Evolutionary conservation across 2,888 invertebrate species (phyloP), one percentile per base, ranked within the genome.

Genomic region (Watsonalla cultraria): DNA sequence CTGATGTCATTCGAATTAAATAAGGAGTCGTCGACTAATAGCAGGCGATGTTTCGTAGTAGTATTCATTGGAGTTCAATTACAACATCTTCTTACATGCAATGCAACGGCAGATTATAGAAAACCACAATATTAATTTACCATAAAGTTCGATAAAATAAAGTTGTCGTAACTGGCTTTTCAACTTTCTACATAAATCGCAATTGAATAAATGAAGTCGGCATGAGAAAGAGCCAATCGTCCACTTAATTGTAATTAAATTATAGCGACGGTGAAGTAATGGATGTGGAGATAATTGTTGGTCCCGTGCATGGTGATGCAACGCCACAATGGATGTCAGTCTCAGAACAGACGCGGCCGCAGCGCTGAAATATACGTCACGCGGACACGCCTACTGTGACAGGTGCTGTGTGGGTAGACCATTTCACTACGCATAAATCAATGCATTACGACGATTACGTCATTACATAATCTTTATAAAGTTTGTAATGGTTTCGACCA

Each of bases 231-330:
- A 60, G 53, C 55, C 64, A 71, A 70, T 70, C 61, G 62, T 59
- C 58, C 67, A 62, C 61, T 69, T 64, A 64, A 67, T 68, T 66
- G 64, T 75, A 77, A 78, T 79, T 68, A 70, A 79, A 79, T 76
- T 70, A 76, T 76, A 72, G 67, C 51, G 62, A 67, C 64, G 66
- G 72, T 69, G 65, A 66, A 69, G 64, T 71, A 76, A 74, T 75
- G 65, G 66, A 63, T 59, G 54, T 61, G 57, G 68, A 65, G 69
- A 71, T 72, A 66, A 64, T 64, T 60, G 58, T 65, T 45, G 55
- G 54, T 57, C 65, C 59, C 72, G 71, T 78, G 81, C 82, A 80
- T 78, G 78, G 71, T 84, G 78, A 82, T 72, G 82, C 70, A 83
- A 49, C 33, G 14, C 13, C 5, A 49, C 37, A 76, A 76, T 72